These are phyloP conservation scores for Cyrtodaria siliqua DNA, from an alignment of 2,888 invertebrate species.

Conservation along the genomic window DNA sequence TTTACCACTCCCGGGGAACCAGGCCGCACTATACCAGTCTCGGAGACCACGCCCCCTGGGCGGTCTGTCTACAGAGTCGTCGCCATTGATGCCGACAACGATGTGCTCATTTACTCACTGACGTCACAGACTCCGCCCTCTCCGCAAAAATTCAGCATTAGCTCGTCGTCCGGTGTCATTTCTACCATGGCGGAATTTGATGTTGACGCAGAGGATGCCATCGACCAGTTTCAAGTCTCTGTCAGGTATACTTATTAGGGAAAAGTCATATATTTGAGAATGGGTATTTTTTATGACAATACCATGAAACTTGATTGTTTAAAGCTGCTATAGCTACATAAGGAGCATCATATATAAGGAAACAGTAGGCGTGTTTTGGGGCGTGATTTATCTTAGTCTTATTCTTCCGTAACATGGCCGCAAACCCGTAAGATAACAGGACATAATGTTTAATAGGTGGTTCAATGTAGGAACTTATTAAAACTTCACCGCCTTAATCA, in stretches of 20 bases:
- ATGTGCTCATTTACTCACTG: slow-evolving; percentile 28
- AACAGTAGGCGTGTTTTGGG: too few species aligned
- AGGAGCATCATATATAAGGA: too few species aligned
- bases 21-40: slow-evolving; percentile 26
- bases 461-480: too few species aligned
- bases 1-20: slow-evolving; percentile 33
- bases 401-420: too few species aligned
- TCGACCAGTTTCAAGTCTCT: slow-evolving; percentile 3
- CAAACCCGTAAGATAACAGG: too few species aligned
- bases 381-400: too few species aligned
- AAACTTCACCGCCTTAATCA: too few species aligned
- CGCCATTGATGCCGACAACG: slow-evolving; percentile 40
- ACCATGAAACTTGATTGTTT: too few species aligned
- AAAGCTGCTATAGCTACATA: too few species aligned
- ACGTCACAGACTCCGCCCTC: slow-evolving; percentile 36
- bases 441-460: too few species aligned
- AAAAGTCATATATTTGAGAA: too few species aligned
- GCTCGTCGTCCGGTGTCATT: slow-evolving; percentile 30
- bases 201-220: slow-evolving; percentile 12
- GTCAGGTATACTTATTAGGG: background rate
- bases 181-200: slow-evolving; percentile 34
- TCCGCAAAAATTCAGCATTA: slow-evolving; percentile 29
- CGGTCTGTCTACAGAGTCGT: slow-evolving; percentile 31
- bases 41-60: slow-evolving; percentile 30
- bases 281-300: too few species aligned